These are phyloP conservation scores for Leptinotarsa defecta DNA, from an alignment of 1,140 invertebrate genomes.

Conservation along the genomic window DNA sequence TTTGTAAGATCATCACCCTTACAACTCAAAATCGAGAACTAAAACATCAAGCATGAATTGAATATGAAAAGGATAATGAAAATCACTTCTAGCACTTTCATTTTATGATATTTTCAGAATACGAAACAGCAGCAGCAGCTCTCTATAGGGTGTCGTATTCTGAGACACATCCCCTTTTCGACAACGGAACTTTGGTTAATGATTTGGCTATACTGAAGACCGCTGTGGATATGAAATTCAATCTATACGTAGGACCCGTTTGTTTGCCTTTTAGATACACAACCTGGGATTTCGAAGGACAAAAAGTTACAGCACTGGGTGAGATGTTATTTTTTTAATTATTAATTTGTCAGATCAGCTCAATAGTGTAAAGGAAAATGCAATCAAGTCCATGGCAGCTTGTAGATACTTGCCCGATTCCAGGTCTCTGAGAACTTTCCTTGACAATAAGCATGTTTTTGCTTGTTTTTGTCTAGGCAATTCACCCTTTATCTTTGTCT, in stretches of 20 bases:
- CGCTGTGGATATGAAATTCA: constrained; percentile 59
- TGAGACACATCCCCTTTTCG: constrained; percentile 56
- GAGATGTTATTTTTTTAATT: constrained; percentile 59
- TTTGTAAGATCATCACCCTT: too few relatives aligned
- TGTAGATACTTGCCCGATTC: too few relatives aligned
- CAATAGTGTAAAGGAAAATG: too few relatives aligned
- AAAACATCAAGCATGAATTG: background rate
- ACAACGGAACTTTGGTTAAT: constrained; percentile 55
- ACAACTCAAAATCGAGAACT: too few relatives aligned
- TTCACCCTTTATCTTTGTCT: too few relatives aligned
- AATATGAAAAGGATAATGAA: background rate
- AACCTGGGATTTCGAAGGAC: constrained; percentile 56
- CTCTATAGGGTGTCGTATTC: constrained; percentile 47
- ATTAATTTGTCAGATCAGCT: background rate
- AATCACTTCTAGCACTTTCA: background rate
- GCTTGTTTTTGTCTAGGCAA: too few relatives aligned
- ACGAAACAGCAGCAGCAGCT: constrained; percentile 53
- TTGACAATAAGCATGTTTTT: too few relatives aligned
- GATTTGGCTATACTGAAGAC: constrained; percentile 69
- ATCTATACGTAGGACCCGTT: constrained; percentile 62
- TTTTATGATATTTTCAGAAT: constrained; percentile 43
- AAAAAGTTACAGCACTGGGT: constrained; percentile 62
- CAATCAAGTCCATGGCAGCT: too few relatives aligned
- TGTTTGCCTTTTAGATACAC: constrained; percentile 68
- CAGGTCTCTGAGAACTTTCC: too few relatives aligned